A percentile compares a stretch with the other conserved stretches of the same genome.
These are phyloP conservation scores for Hippoglossus stenolepis DNA, from an alignment of 2,113 vertebrate species.

Conservation along the genomic window DNA sequence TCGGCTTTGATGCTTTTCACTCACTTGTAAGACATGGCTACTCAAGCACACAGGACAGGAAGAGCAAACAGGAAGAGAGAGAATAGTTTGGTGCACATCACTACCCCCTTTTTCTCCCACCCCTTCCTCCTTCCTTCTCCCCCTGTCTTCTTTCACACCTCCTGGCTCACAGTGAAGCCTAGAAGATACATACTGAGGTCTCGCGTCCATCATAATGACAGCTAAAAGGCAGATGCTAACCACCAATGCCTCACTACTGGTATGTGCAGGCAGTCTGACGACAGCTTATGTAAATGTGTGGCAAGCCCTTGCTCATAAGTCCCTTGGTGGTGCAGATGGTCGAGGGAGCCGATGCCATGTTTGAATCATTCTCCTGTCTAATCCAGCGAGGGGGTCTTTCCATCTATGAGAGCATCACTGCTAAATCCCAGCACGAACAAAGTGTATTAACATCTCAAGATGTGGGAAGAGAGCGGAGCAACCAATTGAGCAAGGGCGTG, in stretches of 20 bases:
- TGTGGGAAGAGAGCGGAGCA: conserved; percentile 74
- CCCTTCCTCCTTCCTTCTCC: conserved; percentile 38
- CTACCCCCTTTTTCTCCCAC: conserved; percentile 66
- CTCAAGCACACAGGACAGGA: conserved; percentile 71
- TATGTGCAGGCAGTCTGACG: conserved; percentile 45
- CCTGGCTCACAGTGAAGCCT: conserved; percentile 39
- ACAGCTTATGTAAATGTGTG: conserved; percentile 73
- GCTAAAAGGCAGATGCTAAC: conserved; percentile 51
- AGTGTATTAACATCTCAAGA: conserved; percentile 82
- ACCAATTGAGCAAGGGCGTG: conserved; percentile 74
- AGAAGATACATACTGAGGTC: conserved; percentile 48
- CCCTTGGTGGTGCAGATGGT: conserved; percentile 65
- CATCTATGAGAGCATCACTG: conserved; percentile 73
- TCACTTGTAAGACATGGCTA: conserved; percentile 64
- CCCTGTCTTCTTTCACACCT: conserved; percentile 37
- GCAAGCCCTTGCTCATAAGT: conserved; percentile 46
- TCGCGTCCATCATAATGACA: conserved; percentile 67
- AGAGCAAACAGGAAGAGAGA: conserved; percentile 66
- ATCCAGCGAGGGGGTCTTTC: conserved; percentile 69
- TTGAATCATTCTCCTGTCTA: conserved; percentile 73
- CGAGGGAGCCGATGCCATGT: conserved; percentile 69
- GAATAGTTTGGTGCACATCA: conserved; percentile 79
- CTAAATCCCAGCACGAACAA: conserved; percentile 78
- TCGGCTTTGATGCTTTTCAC: conserved; percentile 47
- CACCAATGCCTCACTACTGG: conserved; percentile 38